Conservation (phyloP, 2,113 vertebrate species). For the Accipiter virgatus region DNA sequence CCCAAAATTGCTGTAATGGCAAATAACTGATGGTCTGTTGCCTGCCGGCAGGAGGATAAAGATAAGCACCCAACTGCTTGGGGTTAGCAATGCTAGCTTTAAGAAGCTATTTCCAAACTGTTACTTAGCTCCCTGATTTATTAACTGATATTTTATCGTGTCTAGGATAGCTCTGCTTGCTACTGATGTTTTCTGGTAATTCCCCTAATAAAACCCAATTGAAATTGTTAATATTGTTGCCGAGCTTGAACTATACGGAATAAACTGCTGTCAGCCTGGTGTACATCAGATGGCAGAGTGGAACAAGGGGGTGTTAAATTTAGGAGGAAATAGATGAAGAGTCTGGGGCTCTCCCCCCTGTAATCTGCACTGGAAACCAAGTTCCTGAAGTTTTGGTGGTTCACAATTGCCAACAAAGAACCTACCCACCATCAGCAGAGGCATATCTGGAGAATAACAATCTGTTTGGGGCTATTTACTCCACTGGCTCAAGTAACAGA, state of each 20-base stretch:
- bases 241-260: neutral
- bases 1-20: neutral
- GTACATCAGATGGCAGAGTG: neutral
- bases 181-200: neutral
- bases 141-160: neutral
- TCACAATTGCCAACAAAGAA: neutral
- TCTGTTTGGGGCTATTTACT: neutral
- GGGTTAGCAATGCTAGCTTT: neutral
- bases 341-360: neutral
- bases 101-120: neutral
- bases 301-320: neutral
- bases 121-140: neutral
- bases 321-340: neutral
- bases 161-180: neutral
- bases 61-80: neutral
- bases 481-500: neutral
- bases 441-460: neutral
- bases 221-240: neutral
- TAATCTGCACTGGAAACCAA: neutral
- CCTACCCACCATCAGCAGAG: neutral
- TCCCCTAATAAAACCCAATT: neutral
- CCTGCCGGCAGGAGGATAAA: neutral
- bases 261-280: neutral
- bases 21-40: neutral
- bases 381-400: neutral